Evolutionary conservation across 2,888 invertebrate genomes (phyloP).

Genomic region (Pollenia amentaria): DNA sequence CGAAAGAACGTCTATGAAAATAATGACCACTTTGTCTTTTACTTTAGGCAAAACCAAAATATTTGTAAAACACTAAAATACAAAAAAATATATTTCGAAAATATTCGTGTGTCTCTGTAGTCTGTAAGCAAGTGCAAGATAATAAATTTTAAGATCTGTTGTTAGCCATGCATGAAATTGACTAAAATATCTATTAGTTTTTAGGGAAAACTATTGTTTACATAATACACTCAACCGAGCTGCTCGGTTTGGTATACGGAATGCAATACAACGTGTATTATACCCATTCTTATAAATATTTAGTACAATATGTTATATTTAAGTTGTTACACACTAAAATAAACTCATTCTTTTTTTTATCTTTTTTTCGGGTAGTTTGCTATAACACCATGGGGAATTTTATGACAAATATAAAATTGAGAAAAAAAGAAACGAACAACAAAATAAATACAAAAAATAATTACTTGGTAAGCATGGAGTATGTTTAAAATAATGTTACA

Average conservation of each 20-base stretch:
- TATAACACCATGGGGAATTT: slow-evolving; percentile 58
- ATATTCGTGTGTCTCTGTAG: neutral
- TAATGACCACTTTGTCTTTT: slow-evolving; percentile 72
- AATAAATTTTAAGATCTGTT: slow-evolving; percentile 51
- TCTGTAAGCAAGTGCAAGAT: slow-evolving; percentile 14
- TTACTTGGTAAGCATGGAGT: slow-evolving; percentile 2
- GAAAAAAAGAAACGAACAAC: neutral
- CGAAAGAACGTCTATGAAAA: slow-evolving; percentile 44
- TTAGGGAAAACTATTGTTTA: slow-evolving; percentile 68
- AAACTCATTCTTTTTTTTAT: slow-evolving; percentile 46
- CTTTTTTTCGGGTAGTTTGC: neutral
- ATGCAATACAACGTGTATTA: slow-evolving; percentile 7
- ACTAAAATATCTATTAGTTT: slow-evolving; percentile 72
- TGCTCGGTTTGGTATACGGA: neutral
- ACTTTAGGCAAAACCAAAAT: slow-evolving; percentile 64
- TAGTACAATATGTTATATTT: slow-evolving; percentile 64
- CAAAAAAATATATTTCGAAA: slow-evolving; percentile 4
- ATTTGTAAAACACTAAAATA: slow-evolving; percentile 23
- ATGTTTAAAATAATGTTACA: slow-evolving; percentile 40
- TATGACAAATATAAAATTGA: slow-evolving; percentile 46
- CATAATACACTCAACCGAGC: slow-evolving; percentile 19
- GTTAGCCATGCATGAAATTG: slow-evolving; percentile 73
- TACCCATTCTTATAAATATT: neutral
- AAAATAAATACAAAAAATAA: neutral
- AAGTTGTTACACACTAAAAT: slow-evolving; percentile 71